These are phyloP conservation scores for Hypothenemus hampei DNA, from an alignment of 1,140 invertebrate genomes.

Conservation along the genomic window DNA sequence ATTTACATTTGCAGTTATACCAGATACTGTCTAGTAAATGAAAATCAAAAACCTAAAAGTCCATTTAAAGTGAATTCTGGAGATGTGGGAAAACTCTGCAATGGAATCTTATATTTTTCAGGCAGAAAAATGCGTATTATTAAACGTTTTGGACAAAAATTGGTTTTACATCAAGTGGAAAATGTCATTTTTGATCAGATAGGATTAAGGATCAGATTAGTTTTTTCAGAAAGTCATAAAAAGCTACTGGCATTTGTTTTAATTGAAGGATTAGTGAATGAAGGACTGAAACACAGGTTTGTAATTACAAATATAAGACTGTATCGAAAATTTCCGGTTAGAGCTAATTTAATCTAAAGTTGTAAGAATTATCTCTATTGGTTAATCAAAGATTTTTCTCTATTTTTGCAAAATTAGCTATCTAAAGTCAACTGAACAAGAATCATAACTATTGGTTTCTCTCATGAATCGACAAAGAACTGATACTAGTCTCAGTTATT, in stretches of 20 bases:
- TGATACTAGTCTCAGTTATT: too few species aligned
- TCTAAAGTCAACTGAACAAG: too few species aligned
- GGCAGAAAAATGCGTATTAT: constrained; percentile 61
- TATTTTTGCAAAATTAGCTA: too few species aligned
- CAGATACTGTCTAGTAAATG: constrained; percentile 56
- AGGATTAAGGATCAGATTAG: constrained; percentile 49
- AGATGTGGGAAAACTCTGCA: constrained; percentile 55
- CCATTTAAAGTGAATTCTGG: constrained; percentile 60
- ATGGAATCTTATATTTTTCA: constrained; percentile 56
- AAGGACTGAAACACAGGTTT: constrained; percentile 42
- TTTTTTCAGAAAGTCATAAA: constrained; percentile 49
- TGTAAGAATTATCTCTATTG: too few species aligned
- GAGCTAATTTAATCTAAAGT: too few species aligned
- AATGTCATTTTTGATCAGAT: constrained; percentile 47
- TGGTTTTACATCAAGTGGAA: constrained; percentile 60
- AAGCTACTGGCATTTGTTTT: constrained; percentile 52
- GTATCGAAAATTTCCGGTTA: too few species aligned
- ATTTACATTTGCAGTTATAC: constrained; percentile 54
- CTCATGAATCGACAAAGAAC: too few species aligned
- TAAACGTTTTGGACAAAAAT: constrained; percentile 69
- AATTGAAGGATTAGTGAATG: constrained; percentile 41
- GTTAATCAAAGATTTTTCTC: too few species aligned
- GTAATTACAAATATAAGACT: background rate
- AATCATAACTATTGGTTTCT: too few species aligned
- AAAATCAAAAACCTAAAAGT: constrained; percentile 45